Percentiles rank a stretch among this genome's conserved stretches.
phyloP scores from a whole-genome alignment of 2,113 vertebrate species.

The Tricholaema leucomelas region DNA sequence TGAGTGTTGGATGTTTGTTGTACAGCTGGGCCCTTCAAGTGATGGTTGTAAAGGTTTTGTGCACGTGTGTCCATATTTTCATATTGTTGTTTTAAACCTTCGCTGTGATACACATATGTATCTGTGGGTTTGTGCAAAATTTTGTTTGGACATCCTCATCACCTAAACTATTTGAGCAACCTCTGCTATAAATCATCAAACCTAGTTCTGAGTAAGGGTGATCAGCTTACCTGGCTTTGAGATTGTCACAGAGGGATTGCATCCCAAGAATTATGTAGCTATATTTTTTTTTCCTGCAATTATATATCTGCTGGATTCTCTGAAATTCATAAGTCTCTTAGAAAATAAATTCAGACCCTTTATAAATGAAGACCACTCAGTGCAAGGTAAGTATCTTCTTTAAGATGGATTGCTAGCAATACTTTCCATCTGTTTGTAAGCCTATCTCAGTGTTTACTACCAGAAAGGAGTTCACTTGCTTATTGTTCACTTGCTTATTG shows the following conservation, averaged over 20 bases:
- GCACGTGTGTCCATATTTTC: not conserved
- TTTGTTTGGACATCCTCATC: not conserved
- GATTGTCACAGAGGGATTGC: not conserved
- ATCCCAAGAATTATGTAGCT: not conserved
- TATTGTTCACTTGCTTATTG: not conserved
- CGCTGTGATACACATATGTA: not conserved
- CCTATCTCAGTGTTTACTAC: not conserved
- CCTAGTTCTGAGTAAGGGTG: not conserved
- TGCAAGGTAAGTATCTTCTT: not conserved
- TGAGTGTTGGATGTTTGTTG: not conserved
- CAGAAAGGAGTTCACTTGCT: not conserved
- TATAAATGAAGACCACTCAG: not conserved
- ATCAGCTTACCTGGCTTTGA: not conserved
- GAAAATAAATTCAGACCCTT: not conserved
- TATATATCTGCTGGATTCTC: not conserved
- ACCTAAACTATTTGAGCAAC: accelerated
- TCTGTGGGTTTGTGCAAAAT: not conserved
- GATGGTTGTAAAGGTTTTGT: accelerated
- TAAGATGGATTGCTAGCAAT: not conserved
- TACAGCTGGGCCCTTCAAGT: not conserved
- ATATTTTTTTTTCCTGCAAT: not conserved
- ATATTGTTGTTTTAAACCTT: not conserved
- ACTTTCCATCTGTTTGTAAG: not conserved
- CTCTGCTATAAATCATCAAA: not conserved
- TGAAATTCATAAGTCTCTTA: not conserved